These are phyloP conservation scores for Indicator maculatus DNA, from an alignment of 2,113 vertebrate species.

Conservation along the genomic window DNA sequence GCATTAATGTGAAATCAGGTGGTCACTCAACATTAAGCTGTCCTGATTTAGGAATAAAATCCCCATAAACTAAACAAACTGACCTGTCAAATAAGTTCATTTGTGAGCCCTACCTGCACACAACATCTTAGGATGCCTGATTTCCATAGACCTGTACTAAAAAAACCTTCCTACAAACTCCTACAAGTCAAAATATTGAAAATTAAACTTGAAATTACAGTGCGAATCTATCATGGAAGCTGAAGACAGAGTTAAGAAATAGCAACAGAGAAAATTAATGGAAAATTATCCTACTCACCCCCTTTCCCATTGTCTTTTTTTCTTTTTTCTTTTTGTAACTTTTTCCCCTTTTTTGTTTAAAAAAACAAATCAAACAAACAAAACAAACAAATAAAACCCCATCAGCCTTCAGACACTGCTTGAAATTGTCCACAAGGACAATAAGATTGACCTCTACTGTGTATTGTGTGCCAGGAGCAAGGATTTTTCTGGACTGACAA, in stretches of 20 bases:
- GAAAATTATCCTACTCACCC: not conserved
- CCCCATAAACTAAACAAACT: constrained; percentile 29
- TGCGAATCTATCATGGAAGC: not conserved
- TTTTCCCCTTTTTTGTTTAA: too few species aligned
- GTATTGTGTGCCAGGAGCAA: not conserved
- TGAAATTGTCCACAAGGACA: not conserved
- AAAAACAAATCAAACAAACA: too few species aligned
- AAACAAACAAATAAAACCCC: too few species aligned
- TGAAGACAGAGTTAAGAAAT: not conserved
- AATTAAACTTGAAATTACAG: not conserved
- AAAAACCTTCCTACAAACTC: not conserved
- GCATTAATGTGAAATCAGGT: constrained; percentile 36
- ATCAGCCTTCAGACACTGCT: not conserved
- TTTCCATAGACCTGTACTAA: not conserved
- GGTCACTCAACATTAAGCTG: constrained; percentile 29
- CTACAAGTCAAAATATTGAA: not conserved
- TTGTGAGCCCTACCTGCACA: not conserved
- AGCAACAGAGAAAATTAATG: not conserved
- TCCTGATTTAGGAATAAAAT: constrained; percentile 42
- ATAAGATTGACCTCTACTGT: not conserved
- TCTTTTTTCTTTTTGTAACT: not conserved
- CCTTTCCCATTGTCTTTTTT: too few species aligned
- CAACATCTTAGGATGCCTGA: not conserved
- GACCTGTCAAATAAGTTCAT: not conserved
- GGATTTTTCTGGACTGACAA: not conserved